Evolutionary conservation across 2,888 invertebrate species (phyloP).

Genomic region (Plebejus anna): DNA sequence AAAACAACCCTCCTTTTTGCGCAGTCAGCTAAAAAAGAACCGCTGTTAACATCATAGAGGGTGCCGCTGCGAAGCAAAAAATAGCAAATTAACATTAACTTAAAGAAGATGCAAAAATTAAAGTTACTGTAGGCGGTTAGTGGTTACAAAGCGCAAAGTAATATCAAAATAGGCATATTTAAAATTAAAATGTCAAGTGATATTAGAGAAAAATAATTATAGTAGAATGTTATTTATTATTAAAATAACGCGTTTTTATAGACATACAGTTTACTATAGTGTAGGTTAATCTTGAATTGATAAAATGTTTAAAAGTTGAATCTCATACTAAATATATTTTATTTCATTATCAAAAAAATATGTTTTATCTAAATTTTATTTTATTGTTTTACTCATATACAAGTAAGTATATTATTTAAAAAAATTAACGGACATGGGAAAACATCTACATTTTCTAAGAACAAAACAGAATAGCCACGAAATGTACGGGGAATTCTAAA

Average conservation of each 20-base stretch:
- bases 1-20: neutral
- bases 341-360: too few relatives aligned
- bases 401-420: too few relatives aligned
- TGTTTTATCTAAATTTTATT: too few relatives aligned
- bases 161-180: neutral
- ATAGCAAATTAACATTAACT: neutral
- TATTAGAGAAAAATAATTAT: neutral
- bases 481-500: slow-evolving; percentile 19
- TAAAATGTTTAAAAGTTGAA: too few relatives aligned
- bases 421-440: neutral
- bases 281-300: too few relatives aligned
- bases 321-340: too few relatives aligned
- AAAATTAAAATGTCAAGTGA: neutral
- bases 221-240: neutral
- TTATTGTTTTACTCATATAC: too few relatives aligned
- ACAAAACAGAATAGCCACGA: neutral
- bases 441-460: neutral
- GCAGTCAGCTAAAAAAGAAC: neutral
- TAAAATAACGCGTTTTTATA: neutral
- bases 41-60: neutral
- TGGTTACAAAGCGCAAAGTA: neutral
- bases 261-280: neutral
- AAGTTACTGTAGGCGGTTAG: neutral
- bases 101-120: neutral
- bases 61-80: slow-evolving; percentile 4